Percentiles rank a stretch among this genome's conserved stretches.
These are phyloP conservation scores for Iphiclides podalirius DNA, from an alignment of 2,888 invertebrate genomes.

Conservation along the genomic window DNA sequence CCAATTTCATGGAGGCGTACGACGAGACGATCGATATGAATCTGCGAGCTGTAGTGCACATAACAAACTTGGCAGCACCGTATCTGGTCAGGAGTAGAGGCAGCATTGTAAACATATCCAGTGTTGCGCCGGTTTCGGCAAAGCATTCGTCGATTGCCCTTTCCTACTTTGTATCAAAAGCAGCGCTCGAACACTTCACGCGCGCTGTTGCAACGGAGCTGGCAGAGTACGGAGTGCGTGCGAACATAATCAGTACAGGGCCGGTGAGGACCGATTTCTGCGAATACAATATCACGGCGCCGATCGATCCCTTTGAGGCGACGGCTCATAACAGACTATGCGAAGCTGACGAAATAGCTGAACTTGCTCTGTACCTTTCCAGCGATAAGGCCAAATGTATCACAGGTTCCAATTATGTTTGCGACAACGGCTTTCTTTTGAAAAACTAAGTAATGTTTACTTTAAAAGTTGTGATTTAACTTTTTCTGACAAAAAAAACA, in stretches of 20 bases:
- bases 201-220: conserved; percentile 83
- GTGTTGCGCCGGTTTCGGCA: conserved; percentile 24
- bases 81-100: conserved; percentile 37
- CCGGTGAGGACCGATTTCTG: conserved; percentile 37
- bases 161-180: conserved; percentile 30
- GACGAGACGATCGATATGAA: conserved; percentile 35
- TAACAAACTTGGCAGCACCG: conserved; percentile 34
- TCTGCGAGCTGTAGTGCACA: conserved; percentile 33
- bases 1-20: no score
- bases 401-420: conserved; percentile 33
- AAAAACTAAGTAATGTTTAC: background rate
- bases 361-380: conserved; percentile 36
- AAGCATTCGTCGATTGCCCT: conserved; percentile 1
- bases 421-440: conserved; percentile 34
- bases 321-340: conserved; percentile 22
- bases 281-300: conserved; percentile 17
- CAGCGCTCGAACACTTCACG: conserved; percentile 85
- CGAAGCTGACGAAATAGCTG: conserved; percentile 37
- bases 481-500: no score
- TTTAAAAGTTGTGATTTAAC: no score
- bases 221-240: conserved; percentile 77
- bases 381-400: conserved; percentile 35
- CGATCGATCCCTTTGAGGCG: conserved; percentile 18
- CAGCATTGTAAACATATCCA: conserved; percentile 36
- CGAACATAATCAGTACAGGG: conserved; percentile 83